These are phyloP conservation scores for Tachina fera DNA, from an alignment of 2,888 invertebrate species.

Conservation along the genomic window DNA sequence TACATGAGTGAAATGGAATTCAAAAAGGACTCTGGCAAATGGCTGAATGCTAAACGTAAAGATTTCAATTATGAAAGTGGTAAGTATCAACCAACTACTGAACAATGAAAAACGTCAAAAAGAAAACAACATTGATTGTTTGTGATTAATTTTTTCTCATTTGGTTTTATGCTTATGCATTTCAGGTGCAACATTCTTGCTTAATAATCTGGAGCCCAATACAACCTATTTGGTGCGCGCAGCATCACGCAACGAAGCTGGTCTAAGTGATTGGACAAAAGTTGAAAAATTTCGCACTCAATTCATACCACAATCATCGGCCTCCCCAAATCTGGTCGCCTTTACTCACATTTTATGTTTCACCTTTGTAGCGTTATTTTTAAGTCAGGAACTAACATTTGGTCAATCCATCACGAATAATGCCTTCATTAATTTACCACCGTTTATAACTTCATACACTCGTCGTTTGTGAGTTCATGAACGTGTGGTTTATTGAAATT, in stretches of 20 bases:
- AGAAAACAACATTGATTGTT: background rate
- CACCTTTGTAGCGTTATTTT: conserved; percentile 67
- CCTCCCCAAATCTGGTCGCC: conserved; percentile 64
- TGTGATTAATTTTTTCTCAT: background rate
- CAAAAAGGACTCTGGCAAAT: conserved; percentile 80
- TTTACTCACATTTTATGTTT: conserved; percentile 67
- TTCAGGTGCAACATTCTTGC: conserved; percentile 83
- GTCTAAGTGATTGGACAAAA: conserved; percentile 83
- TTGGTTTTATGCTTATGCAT: conserved; percentile 1
- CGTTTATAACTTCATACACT: conserved; percentile 1
- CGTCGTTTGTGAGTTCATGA: conserved; percentile 44
- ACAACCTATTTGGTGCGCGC: conserved; percentile 84
- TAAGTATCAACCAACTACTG: conserved; percentile 72
- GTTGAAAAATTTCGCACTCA: conserved; percentile 80
- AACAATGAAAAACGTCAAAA: background rate
- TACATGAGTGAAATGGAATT: conserved; percentile 81
- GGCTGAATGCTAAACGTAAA: conserved; percentile 81
- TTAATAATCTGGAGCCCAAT: conserved; percentile 83
- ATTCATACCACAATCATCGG: conserved; percentile 79
- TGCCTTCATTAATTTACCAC: background rate
- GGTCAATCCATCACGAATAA: conserved; percentile 11
- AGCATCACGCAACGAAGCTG: conserved; percentile 85
- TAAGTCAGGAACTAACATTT: conserved; percentile 66
- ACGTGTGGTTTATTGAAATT: conserved; percentile 53
- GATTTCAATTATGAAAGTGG: conserved; percentile 82